Evolutionary conservation across 2,888 invertebrate genomes (phyloP).

Genomic region (Bembecia ichneumoniformis): DNA sequence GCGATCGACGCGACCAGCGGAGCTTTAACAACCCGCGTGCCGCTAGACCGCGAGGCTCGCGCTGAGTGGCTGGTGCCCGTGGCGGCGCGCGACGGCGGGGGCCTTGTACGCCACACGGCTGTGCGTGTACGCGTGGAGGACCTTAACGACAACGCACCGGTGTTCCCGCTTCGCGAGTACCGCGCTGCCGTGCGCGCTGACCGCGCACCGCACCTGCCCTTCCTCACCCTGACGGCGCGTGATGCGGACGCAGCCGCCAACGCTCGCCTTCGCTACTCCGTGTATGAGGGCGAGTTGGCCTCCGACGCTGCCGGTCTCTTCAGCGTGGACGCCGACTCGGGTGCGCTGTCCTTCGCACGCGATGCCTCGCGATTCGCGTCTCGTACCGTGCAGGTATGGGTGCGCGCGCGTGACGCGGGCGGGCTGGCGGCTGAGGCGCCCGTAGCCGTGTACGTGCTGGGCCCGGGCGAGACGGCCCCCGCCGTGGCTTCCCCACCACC

Average conservation of each 20-base stretch:
- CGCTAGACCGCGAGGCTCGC: constrained; percentile 82
- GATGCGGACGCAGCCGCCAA: constrained; percentile 85
- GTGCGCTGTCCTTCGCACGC: constrained; percentile 78
- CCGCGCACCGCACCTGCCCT: constrained; percentile 38
- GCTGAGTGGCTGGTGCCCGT: constrained; percentile 76
- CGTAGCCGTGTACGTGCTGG: constrained; percentile 84
- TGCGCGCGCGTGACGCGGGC: constrained; percentile 89
- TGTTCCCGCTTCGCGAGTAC: constrained; percentile 83
- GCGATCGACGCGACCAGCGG: constrained; percentile 80
- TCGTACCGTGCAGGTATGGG: constrained; percentile 88
- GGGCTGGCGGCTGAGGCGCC: constrained; percentile 87
- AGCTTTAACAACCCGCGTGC: constrained; percentile 77
- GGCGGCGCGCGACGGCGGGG: constrained; percentile 86
- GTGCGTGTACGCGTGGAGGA: constrained; percentile 87
- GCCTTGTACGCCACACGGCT: constrained; percentile 80
- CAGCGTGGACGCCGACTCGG: constrained; percentile 80
- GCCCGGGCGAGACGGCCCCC: constrained; percentile 78
- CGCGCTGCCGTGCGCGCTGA: constrained; percentile 76
- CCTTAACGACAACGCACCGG: constrained; percentile 87
- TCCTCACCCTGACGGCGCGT: constrained; percentile 68
- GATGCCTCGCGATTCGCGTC: constrained; percentile 75
- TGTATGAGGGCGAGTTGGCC: constrained; percentile 75
- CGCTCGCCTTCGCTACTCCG: constrained; percentile 80
- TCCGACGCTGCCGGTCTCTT: constrained; percentile 78
- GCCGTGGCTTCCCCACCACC: constrained; percentile 80